Percentiles rank a stretch among this genome's conserved stretches.
phyloP scores from a whole-genome alignment of 1,140 invertebrate genomes.

The Temnothorax curvispinosus region DNA sequence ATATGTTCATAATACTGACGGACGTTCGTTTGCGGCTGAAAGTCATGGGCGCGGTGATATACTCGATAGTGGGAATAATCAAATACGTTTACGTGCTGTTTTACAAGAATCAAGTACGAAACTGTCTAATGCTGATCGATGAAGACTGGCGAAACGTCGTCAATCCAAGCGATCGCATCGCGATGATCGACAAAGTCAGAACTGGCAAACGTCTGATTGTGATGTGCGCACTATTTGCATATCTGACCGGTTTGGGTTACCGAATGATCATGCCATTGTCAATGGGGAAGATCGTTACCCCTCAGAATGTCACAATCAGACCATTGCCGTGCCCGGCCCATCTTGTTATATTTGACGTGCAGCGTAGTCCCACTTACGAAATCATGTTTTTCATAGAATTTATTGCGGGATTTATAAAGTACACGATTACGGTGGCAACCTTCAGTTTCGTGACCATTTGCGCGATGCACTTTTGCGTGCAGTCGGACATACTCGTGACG shows the following conservation, averaged over 20 bases:
- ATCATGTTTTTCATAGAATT: constrained; percentile 45
- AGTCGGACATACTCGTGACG: constrained; percentile 54
- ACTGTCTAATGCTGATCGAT: not conserved
- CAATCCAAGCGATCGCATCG: not conserved
- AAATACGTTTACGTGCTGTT: not conserved
- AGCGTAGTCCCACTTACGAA: constrained; percentile 60
- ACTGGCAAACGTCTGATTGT: constrained; percentile 9
- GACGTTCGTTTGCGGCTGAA: not conserved
- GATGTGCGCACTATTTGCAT: not conserved
- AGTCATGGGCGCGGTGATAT: not conserved
- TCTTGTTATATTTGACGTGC: constrained; percentile 58
- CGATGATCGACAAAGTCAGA: not conserved
- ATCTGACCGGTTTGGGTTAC: constrained; percentile 19
- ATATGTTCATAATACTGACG: not conserved
- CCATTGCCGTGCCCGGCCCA: constrained; percentile 41
- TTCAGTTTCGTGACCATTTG: constrained; percentile 60
- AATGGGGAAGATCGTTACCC: constrained; percentile 47
- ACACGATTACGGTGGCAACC: constrained; percentile 22
- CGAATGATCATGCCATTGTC: constrained; percentile 63
- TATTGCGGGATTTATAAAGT: constrained; percentile 47
- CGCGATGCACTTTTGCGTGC: constrained; percentile 61
- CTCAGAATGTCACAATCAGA: constrained; percentile 64
- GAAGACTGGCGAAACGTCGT: constrained; percentile 5
- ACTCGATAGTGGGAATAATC: not conserved
- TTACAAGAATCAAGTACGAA: not conserved